Evolutionary conservation across 2,797 vertebrate genomes (phyloP).

Genomic region (Moxostoma hubbsi): DNA sequence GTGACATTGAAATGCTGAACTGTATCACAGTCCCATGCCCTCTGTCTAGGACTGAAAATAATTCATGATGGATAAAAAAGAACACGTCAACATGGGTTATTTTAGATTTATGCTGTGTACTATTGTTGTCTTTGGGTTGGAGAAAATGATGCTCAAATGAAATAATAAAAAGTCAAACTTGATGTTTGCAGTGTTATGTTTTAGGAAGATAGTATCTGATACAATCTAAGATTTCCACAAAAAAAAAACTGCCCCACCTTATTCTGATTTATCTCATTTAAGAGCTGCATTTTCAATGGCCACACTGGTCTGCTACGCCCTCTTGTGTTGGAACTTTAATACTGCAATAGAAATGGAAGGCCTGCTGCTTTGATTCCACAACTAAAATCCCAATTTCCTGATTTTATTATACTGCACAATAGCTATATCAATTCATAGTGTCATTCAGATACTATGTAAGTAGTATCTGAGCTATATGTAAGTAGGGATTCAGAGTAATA

Average conservation of each 20-base stretch:
- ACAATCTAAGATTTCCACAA: not conserved
- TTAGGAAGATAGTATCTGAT: not conserved
- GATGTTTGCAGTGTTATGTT: conserved; percentile 74
- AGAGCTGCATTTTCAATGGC: not conserved
- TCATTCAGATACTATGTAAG: not conserved
- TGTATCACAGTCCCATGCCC: conserved; percentile 81
- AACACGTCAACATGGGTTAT: conserved; percentile 96
- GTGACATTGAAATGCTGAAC: conserved; percentile 85
- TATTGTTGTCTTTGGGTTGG: conserved; percentile 99
- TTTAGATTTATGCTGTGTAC: conserved; percentile 98
- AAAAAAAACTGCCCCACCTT: not conserved
- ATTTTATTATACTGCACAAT: not conserved
- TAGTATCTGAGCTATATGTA: too few species aligned
- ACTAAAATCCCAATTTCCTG: too few species aligned
- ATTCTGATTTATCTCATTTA: not conserved
- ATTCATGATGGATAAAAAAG: conserved; percentile 72
- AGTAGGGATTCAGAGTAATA: not conserved
- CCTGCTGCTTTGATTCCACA: too few species aligned
- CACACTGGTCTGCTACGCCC: not conserved
- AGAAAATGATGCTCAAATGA: conserved; percentile 89
- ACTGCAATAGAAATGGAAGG: conserved; percentile 4
- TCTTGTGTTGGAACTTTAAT: conserved; percentile 25
- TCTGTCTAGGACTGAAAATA: conserved; percentile 81
- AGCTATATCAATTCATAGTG: not conserved
- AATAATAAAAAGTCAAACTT: conserved; percentile 91